phyloP scores from a whole-genome alignment of 2,888 invertebrate species.

The Fragum fragum region DNA sequence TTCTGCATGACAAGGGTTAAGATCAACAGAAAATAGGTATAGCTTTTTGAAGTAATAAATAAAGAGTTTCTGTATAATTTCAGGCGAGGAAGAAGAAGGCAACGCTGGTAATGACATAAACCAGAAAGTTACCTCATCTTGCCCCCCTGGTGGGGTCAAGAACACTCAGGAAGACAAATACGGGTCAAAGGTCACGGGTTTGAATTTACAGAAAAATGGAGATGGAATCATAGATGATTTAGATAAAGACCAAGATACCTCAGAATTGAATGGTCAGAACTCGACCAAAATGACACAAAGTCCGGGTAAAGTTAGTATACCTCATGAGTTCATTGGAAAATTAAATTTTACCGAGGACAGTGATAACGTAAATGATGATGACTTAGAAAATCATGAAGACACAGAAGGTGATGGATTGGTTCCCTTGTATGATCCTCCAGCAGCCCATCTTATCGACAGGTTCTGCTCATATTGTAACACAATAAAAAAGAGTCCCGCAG shows the following conservation, averaged over 20 bases:
- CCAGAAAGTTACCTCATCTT: constrained; percentile 51
- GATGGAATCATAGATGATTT: background rate
- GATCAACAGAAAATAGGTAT: no score
- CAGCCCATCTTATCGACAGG: constrained; percentile 57
- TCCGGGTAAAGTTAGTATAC: constrained; percentile 21
- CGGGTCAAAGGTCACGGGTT: constrained; percentile 52
- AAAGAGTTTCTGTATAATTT: no score
- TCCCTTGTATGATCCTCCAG: constrained; percentile 33
- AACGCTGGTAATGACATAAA: constrained; percentile 31
- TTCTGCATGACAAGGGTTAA: no score
- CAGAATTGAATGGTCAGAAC: constrained; percentile 7
- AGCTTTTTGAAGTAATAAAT: no score
- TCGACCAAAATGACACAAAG: background rate
- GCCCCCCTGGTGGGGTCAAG: constrained; percentile 35
- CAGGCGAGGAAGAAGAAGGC: constrained; percentile 49
- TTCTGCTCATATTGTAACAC: constrained; percentile 84
- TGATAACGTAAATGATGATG: constrained; percentile 14
- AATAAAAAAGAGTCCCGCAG: constrained; percentile 82
- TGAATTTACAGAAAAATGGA: constrained; percentile 27
- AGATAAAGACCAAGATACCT: constrained; percentile 19
- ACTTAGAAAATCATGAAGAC: constrained; percentile 26
- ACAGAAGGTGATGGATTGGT: constrained; percentile 5
- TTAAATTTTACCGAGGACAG: constrained; percentile 35
- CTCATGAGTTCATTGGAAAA: constrained; percentile 54
- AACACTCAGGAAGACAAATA: constrained; percentile 55